Conservation (phyloP, 2,113 vertebrate species). For the Salvelinus alpinus region DNA sequence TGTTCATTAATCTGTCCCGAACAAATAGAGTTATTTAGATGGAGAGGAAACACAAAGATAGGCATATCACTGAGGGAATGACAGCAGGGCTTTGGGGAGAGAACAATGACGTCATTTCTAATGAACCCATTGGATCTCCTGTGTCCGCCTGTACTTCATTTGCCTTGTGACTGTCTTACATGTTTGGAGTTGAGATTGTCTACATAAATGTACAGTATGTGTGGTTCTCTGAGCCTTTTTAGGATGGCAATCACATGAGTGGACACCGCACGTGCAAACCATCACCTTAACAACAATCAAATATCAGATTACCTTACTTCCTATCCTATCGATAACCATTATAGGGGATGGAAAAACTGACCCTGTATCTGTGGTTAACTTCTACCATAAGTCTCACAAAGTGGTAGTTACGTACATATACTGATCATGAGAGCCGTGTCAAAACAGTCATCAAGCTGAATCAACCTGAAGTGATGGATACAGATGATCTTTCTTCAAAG, state of each 20-base stretch:
- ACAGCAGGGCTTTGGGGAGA: not conserved
- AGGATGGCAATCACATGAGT: too few relatives aligned
- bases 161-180: too few relatives aligned
- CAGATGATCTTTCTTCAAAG: conserved; percentile 30
- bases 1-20: not conserved
- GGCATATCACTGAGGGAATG: not conserved
- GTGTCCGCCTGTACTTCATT: not conserved
- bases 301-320: too few relatives aligned
- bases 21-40: not conserved
- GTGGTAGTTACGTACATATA: not conserved
- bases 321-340: too few relatives aligned
- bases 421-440: conserved; percentile 8
- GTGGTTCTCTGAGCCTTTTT: too few relatives aligned
- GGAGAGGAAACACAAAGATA: not conserved
- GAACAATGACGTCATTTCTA: not conserved
- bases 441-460: conserved; percentile 2
- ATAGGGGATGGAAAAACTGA: too few relatives aligned
- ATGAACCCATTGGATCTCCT: not conserved
- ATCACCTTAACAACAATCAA: too few relatives aligned
- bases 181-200: not conserved
- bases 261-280: too few relatives aligned
- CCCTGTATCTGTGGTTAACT: too few relatives aligned
- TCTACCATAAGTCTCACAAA: not conserved
- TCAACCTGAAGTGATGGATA: conserved; percentile 8
- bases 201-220: not conserved